These are phyloP conservation scores for Watsonalla binaria DNA, from an alignment of 2,888 invertebrate genomes.

Conservation along the genomic window DNA sequence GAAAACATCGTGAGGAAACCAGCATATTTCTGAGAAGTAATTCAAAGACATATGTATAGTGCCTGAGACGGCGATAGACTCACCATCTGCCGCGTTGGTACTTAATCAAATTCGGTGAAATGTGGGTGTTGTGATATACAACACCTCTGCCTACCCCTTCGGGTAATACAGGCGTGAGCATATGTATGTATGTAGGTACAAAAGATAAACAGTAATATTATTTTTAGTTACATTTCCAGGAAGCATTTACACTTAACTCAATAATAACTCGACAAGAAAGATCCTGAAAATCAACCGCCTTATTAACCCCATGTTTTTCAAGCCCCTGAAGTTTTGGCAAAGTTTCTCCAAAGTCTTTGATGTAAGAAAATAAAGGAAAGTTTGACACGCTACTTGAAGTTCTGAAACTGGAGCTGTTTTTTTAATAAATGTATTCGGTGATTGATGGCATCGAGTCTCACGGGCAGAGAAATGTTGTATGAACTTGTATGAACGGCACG, in stretches of 20 bases:
- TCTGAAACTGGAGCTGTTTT: neutral
- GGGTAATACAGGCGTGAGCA: no score
- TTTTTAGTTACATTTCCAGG: neutral
- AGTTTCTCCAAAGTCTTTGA: neutral
- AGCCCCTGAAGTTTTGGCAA: neutral
- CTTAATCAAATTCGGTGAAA: no score
- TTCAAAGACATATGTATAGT: no score
- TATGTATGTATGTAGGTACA: no score
- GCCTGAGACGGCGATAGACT: no score
- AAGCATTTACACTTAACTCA: neutral
- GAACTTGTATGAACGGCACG: no score
- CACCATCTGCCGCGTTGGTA: no score
- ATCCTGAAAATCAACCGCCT: neutral
- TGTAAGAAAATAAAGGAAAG: conserved; percentile 3
- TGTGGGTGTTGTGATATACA: no score
- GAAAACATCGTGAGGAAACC: no score
- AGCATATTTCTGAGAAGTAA: no score
- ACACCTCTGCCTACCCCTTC: no score
- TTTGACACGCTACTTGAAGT: neutral
- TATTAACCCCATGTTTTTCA: conserved; percentile 2
- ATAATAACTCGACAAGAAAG: neutral
- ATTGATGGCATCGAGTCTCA: conserved; percentile 1
- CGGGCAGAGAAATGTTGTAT: neutral
- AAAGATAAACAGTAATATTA: neutral
- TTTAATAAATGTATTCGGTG: conserved; percentile 3